Percentiles rank a stretch among this genome's conserved stretches.
These are phyloP conservation scores for Isoperla grammatica DNA, from an alignment of 2,888 invertebrate genomes.

Conservation along the genomic window DNA sequence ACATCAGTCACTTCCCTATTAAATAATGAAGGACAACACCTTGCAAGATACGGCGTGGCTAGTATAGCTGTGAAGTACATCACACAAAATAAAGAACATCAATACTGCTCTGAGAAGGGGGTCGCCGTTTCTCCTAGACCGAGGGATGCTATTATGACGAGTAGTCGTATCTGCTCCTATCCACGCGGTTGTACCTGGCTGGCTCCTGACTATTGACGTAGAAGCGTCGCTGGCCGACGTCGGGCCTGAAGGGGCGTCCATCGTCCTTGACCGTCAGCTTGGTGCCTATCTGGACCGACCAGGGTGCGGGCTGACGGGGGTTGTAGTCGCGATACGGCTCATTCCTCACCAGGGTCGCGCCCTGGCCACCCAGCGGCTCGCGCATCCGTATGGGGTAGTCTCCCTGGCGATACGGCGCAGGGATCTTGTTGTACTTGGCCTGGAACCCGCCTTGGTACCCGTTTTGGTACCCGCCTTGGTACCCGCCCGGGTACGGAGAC, in stretches of 20 bases:
- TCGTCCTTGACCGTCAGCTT: constrained; percentile 32
- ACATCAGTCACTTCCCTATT: too few species aligned
- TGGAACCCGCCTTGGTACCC: constrained; percentile 15
- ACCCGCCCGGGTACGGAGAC: background rate
- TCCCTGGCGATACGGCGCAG: constrained; percentile 26
- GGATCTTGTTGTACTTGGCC: constrained; percentile 24
- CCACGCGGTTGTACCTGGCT: background rate
- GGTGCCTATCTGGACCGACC: constrained; percentile 32
- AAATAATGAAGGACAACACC: too few species aligned
- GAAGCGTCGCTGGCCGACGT: constrained; percentile 23
- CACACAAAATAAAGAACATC: background rate
- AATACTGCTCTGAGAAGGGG: background rate
- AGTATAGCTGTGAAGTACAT: too few species aligned
- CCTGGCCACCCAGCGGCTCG: constrained; percentile 5
- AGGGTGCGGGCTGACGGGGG: constrained; percentile 30
- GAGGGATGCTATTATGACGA: too few species aligned
- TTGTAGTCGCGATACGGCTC: constrained; percentile 32
- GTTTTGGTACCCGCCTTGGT: background rate
- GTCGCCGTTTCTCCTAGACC: background rate
- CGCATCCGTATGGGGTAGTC: constrained; percentile 7
- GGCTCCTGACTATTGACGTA: constrained; percentile 30
- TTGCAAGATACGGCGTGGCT: too few species aligned
- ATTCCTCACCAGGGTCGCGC: constrained; percentile 17
- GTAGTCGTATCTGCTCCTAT: too few species aligned
- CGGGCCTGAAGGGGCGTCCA: constrained; percentile 24